phyloP scores from a whole-genome alignment of 2,113 vertebrate genomes.

The Albula glossodonta region DNA sequence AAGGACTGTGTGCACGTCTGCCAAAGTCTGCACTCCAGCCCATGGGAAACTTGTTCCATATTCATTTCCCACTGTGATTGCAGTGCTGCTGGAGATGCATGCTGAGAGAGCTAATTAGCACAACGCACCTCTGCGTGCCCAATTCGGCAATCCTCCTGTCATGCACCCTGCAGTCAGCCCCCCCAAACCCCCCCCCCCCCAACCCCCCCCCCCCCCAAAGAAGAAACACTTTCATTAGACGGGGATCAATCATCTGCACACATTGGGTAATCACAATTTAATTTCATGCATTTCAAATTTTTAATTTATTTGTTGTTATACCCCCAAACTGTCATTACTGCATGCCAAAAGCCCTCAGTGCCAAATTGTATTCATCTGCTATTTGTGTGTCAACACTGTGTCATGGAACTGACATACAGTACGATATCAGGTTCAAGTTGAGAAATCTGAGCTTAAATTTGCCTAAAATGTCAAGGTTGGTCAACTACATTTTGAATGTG shows the following conservation, averaged over 20 bases:
- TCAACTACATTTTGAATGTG: no score
- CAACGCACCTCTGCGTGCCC: constrained; percentile 62
- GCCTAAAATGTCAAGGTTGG: not conserved
- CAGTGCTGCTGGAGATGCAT: constrained; percentile 63
- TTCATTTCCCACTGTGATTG: constrained; percentile 66
- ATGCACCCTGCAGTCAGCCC: constrained; percentile 51
- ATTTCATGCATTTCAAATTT: constrained; percentile 64
- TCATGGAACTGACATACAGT: not conserved
- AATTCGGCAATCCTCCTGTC: constrained; percentile 50
- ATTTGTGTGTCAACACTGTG: constrained; percentile 35
- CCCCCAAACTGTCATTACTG: constrained; percentile 53
- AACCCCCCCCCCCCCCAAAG: not conserved
- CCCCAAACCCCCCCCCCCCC: constrained; percentile 3
- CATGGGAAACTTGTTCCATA: constrained; percentile 63
- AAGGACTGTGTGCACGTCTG: constrained; percentile 25
- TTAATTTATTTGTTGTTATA: constrained; percentile 63
- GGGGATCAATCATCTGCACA: constrained; percentile 60
- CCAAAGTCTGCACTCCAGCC: constrained; percentile 52
- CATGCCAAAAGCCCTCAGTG: constrained; percentile 32
- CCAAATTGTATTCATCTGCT: constrained; percentile 44
- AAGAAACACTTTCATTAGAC: constrained; percentile 51
- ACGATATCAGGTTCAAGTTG: not conserved
- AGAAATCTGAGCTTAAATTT: not conserved
- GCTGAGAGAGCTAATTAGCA: constrained; percentile 75
- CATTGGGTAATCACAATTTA: constrained; percentile 56